phyloP scores from a whole-genome alignment of 2,888 invertebrate genomes.

The Stenchaetothrips biformis region DNA sequence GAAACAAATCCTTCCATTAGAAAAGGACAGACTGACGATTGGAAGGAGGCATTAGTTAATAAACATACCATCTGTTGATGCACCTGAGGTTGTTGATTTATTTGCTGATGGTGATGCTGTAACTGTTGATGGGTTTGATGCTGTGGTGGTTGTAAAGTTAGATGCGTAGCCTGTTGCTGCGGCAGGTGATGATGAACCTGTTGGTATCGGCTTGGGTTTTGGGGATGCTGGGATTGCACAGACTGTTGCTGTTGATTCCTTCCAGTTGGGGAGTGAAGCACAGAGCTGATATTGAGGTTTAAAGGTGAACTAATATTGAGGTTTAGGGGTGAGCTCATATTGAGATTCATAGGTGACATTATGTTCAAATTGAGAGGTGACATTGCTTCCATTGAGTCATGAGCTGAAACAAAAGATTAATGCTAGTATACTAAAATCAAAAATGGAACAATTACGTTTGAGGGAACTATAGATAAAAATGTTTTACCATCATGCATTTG shows the following conservation, averaged over 20 bases:
- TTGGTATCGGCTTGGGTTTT: constrained; percentile 12
- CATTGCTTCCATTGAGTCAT: constrained; percentile 12
- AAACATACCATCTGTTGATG: not conserved
- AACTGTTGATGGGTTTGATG: constrained; percentile 26
- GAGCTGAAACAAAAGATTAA: not conserved
- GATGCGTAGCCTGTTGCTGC: constrained; percentile 4
- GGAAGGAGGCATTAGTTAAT: not conserved
- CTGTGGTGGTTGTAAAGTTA: constrained; percentile 24
- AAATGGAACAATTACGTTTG: not conserved
- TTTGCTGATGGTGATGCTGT: not conserved
- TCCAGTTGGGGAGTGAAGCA: not conserved
- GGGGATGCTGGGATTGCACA: constrained; percentile 31
- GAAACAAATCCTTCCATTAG: not conserved
- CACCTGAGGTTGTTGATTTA: not conserved
- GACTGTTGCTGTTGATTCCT: not conserved
- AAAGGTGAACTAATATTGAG: constrained; percentile 5
- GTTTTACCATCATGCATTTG: constrained; percentile 2
- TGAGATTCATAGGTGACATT: constrained; percentile 10
- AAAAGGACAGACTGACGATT: not conserved
- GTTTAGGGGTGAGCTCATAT: not conserved
- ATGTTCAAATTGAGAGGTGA: not conserved
- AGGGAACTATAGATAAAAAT: not conserved
- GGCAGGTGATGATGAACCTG: constrained; percentile 22
- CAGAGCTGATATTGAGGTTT: constrained; percentile 1
- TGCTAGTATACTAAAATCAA: not conserved